Percentiles rank a stretch among this genome's conserved stretches.
These are phyloP conservation scores for Drosophila leontia DNA, from an alignment of 1,140 invertebrate genomes.

Conservation along the genomic window DNA sequence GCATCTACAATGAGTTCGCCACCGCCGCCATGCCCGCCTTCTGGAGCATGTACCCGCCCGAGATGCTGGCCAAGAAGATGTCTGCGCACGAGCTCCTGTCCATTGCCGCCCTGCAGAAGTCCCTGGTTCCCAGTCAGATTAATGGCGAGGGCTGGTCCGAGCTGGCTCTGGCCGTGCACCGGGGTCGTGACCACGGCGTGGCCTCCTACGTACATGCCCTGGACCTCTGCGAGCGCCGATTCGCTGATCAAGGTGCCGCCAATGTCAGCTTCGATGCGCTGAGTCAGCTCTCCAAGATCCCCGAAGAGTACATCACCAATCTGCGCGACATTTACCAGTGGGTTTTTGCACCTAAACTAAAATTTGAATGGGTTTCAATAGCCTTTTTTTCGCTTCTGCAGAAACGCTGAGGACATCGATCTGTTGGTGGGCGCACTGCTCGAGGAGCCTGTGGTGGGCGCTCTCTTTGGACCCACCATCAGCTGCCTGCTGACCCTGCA, in stretches of 20 bases:
- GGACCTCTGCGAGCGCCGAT: slow-evolving; percentile 87
- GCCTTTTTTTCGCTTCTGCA: slow-evolving; percentile 60
- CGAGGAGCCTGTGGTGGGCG: slow-evolving; percentile 92
- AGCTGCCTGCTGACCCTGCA: slow-evolving; percentile 93
- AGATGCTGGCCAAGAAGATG: slow-evolving; percentile 79
- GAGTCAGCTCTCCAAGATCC: slow-evolving; percentile 61
- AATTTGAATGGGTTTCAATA: not conserved
- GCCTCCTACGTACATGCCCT: slow-evolving; percentile 90
- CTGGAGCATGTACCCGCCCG: slow-evolving; percentile 89
- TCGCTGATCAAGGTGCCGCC: slow-evolving; percentile 81
- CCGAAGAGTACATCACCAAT: slow-evolving; percentile 80
- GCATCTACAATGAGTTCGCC: slow-evolving; percentile 88
- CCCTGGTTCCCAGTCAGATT: slow-evolving; percentile 72
- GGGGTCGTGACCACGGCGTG: slow-evolving; percentile 96
- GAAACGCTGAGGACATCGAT: slow-evolving; percentile 93
- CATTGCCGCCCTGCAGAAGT: slow-evolving; percentile 85
- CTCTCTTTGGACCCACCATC: slow-evolving; percentile 94
- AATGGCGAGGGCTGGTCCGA: slow-evolving; percentile 86
- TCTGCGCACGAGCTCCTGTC: slow-evolving; percentile 85
- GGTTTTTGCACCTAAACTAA: slow-evolving; percentile 18
- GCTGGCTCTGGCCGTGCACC: slow-evolving; percentile 87
- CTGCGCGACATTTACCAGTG: slow-evolving; percentile 80
- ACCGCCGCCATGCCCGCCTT: slow-evolving; percentile 91
- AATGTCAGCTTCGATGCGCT: slow-evolving; percentile 77
- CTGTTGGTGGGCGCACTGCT: slow-evolving; percentile 93